Evolutionary conservation across 2,888 invertebrate species (phyloP).

Genomic region (Drosophila limbata): DNA sequence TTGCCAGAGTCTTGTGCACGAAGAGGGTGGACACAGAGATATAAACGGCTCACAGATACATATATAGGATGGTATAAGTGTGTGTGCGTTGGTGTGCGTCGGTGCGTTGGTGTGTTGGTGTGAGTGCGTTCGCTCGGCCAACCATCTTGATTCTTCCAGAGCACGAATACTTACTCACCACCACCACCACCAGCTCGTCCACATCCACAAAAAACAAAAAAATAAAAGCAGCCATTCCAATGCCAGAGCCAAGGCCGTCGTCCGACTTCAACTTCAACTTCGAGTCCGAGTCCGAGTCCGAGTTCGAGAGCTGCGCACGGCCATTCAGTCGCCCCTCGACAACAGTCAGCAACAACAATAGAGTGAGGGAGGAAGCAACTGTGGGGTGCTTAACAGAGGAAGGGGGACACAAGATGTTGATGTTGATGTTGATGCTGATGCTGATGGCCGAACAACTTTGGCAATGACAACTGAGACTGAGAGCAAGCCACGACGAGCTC

Average conservation of each 20-base stretch:
- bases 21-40: constrained; percentile 57
- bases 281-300: constrained; percentile 19
- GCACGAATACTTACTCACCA: constrained; percentile 41
- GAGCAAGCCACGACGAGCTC: not conserved
- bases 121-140: constrained; percentile 47
- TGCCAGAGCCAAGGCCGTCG: constrained; percentile 42
- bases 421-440: not conserved
- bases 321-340: constrained; percentile 15
- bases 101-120: constrained; percentile 5
- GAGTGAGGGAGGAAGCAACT: constrained; percentile 15
- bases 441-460: not conserved
- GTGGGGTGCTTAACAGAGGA: not conserved
- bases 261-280: constrained; percentile 26
- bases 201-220: constrained; percentile 2
- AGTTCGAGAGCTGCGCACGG: constrained; percentile 23
- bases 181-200: constrained; percentile 28
- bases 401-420: not conserved
- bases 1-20: constrained; percentile 24
- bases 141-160: constrained; percentile 71
- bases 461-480: not conserved
- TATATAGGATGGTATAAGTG: constrained; percentile 6
- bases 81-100: constrained; percentile 12
- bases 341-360: constrained; percentile 4
- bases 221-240: constrained; percentile 26
- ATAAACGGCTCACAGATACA: constrained; percentile 20